Evolutionary conservation across 2,888 invertebrate species (phyloP).

Genomic region (Pachymerium ferrugineum): DNA sequence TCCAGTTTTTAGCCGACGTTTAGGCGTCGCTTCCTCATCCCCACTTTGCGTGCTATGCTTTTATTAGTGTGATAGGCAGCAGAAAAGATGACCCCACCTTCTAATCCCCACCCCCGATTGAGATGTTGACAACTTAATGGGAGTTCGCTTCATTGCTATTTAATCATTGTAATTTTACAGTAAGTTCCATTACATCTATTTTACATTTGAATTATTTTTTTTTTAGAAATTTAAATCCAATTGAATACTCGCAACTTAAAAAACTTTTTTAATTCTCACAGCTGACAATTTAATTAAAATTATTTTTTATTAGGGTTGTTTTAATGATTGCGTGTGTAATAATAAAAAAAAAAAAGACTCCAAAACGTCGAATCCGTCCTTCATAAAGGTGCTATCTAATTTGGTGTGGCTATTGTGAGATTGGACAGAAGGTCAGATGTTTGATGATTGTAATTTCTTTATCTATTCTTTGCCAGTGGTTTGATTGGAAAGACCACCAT

Average conservation of each 20-base stretch:
- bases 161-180: not conserved
- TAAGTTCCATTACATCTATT: too few relatives aligned
- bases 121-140: slow-evolving; percentile 13
- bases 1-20: not conserved
- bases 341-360: not conserved
- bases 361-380: too few relatives aligned
- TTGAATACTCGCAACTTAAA: too few relatives aligned
- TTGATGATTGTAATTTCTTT: not conserved
- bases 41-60: not conserved
- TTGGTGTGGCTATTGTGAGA: not conserved
- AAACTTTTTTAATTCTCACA: too few relatives aligned
- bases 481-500: not conserved
- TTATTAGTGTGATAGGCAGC: slow-evolving; percentile 6
- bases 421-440: not conserved
- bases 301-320: not conserved
- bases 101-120: slow-evolving; percentile 15
- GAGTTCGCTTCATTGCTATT: not conserved
- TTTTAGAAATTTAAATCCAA: not conserved
- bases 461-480: not conserved
- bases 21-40: not conserved
- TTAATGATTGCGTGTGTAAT: not conserved
- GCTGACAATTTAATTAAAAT: not conserved
- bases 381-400: too few relatives aligned
- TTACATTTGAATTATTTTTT: not conserved
- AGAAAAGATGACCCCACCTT: slow-evolving; percentile 18